A percentile compares a stretch with the other conserved stretches of the same genome.
Evolutionary conservation across 2,113 vertebrate species (phyloP).

Genomic region (Sceloporus tristichus): DNA sequence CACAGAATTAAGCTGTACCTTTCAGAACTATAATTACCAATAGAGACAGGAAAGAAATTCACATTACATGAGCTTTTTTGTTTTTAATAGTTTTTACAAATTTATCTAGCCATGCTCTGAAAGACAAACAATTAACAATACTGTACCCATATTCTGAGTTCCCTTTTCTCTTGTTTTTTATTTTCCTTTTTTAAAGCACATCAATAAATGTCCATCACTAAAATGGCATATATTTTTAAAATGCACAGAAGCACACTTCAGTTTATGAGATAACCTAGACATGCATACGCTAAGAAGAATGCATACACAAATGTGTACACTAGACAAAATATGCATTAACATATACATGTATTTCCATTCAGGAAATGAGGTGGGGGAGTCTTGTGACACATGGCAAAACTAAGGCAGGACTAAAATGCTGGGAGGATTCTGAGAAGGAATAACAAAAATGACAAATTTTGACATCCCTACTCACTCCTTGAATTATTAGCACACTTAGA

Average conservation of each 20-base stretch:
- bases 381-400: too few species aligned
- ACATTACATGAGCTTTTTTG: background rate
- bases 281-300: background rate
- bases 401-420: too few species aligned
- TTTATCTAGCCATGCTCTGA: background rate
- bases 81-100: background rate
- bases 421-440: too few species aligned
- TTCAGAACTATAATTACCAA: background rate
- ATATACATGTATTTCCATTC: background rate
- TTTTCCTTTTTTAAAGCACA: background rate
- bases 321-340: background rate
- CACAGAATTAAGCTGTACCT: background rate
- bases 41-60: background rate
- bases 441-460: too few species aligned
- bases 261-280: too few species aligned
- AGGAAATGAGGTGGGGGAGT: too few species aligned
- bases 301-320: background rate
- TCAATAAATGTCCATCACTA: background rate
- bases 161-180: background rate
- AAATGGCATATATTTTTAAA: background rate
- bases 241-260: background rate
- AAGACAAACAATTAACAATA: background rate
- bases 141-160: background rate
- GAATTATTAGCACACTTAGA: too few species aligned
- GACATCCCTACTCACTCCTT: too few species aligned